phyloP scores from a whole-genome alignment of 2,888 invertebrate species.

The Dryocosmus kuriphilus region DNA sequence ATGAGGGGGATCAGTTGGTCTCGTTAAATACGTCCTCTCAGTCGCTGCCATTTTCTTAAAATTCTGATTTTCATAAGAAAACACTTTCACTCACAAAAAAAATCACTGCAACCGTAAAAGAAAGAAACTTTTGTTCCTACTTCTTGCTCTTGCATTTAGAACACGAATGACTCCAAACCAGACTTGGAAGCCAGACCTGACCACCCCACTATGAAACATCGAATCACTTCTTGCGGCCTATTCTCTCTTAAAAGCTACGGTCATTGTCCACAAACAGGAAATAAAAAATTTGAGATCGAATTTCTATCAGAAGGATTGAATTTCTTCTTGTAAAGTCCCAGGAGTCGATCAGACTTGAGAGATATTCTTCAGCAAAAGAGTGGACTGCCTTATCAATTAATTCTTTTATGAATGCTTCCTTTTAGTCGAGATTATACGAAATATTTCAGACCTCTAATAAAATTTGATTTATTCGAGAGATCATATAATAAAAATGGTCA shows the following conservation, averaged over 20 bases:
- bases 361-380: constrained; percentile 14
- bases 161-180: constrained; percentile 23
- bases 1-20: constrained; percentile 73
- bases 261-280: constrained; percentile 35
- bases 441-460: not conserved
- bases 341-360: constrained; percentile 2
- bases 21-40: constrained; percentile 79
- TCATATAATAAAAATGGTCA: too few relatives aligned
- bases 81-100: constrained; percentile 22
- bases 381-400: too few relatives aligned
- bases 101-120: not conserved
- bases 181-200: constrained; percentile 40
- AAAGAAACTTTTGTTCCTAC: not conserved
- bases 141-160: constrained; percentile 20
- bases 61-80: not conserved
- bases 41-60: constrained; percentile 62
- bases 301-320: constrained; percentile 20
- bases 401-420: constrained; percentile 7
- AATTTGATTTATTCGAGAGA: not conserved
- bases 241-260: constrained; percentile 19
- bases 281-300: constrained; percentile 20
- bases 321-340: constrained; percentile 9
- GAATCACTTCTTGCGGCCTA: constrained; percentile 28
- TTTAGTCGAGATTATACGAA: not conserved
- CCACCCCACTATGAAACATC: constrained; percentile 39